Evolutionary conservation across 2,888 invertebrate genomes (phyloP).

Genomic region (Hydraecia micacea): DNA sequence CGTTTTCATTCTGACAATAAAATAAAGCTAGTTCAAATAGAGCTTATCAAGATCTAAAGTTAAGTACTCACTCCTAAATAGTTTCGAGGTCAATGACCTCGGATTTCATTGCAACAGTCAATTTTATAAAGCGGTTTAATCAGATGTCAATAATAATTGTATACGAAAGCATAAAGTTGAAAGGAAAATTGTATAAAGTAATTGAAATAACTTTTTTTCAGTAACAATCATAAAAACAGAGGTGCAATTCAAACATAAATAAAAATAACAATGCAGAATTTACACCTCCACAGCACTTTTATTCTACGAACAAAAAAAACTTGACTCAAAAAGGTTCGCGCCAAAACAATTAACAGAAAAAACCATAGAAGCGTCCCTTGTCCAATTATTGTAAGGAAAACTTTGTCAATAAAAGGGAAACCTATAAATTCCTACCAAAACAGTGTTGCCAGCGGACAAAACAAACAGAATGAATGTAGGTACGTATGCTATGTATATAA

Average conservation of each 20-base stretch:
- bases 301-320: conserved; percentile 34
- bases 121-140: conserved; percentile 10
- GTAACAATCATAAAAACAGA: conserved; percentile 3
- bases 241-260: conserved; percentile 3
- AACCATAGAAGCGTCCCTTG: conserved; percentile 67
- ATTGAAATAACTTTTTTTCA: conserved; percentile 4
- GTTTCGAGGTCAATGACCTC: conserved; percentile 28
- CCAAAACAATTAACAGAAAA: conserved; percentile 61
- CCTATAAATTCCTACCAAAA: conserved; percentile 81
- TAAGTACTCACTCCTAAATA: conserved; percentile 32
- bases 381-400: conserved; percentile 72
- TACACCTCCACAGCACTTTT: conserved; percentile 17
- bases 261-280: conserved; percentile 8
- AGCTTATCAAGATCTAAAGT: conserved; percentile 35
- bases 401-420: conserved; percentile 78
- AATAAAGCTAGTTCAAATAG: conserved; percentile 30
- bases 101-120: conserved; percentile 27
- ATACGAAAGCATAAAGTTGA: conserved; percentile 6
- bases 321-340: conserved; percentile 53
- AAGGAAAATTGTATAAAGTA: conserved; percentile 17
- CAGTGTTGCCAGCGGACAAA: conserved; percentile 76
- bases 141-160: conserved; percentile 3
- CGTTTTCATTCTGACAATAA: conserved; percentile 21
- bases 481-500: conserved; percentile 70
- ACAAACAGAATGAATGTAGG: conserved; percentile 81